phyloP scores from a whole-genome alignment of 2,113 vertebrate genomes.

The Tetrao urogallus region DNA sequence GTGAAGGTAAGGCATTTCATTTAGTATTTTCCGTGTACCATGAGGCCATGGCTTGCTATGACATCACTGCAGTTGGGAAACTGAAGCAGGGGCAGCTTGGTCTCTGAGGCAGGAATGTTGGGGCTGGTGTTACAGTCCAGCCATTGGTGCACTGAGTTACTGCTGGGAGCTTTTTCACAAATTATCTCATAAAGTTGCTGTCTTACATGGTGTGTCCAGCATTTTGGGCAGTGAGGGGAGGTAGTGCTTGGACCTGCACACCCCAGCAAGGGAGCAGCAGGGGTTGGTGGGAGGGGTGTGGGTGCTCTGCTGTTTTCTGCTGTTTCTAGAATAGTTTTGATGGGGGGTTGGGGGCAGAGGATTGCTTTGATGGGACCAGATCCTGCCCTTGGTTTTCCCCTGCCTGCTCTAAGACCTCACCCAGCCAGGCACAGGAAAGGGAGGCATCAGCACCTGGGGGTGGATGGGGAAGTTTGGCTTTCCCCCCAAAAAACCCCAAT shows the following conservation, averaged over 20 bases:
- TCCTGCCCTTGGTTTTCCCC: neutral
- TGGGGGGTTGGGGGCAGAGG: too few relatives aligned
- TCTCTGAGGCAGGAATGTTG: accelerated
- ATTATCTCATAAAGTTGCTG: neutral
- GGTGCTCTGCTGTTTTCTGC: neutral
- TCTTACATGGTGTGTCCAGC: neutral
- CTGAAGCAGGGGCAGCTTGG: neutral
- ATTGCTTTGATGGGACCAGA: neutral
- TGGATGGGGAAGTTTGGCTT: neutral
- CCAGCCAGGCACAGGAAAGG: neutral
- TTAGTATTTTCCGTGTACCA: neutral
- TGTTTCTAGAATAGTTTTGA: neutral
- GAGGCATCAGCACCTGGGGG: neutral
- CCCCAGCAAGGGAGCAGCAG: neutral
- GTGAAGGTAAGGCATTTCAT: neutral
- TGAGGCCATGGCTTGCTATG: neutral
- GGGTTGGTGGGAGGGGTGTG: neutral
- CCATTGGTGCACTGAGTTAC: neutral
- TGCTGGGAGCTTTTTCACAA: neutral
- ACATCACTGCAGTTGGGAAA: neutral
- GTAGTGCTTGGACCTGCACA: accelerated
- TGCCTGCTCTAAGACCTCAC: neutral
- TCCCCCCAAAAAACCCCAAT: accelerated
- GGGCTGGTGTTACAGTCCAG: neutral
- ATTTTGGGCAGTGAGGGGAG: neutral